phyloP scores from a whole-genome alignment of 2,888 invertebrate species.

The Cabera pusaria region DNA sequence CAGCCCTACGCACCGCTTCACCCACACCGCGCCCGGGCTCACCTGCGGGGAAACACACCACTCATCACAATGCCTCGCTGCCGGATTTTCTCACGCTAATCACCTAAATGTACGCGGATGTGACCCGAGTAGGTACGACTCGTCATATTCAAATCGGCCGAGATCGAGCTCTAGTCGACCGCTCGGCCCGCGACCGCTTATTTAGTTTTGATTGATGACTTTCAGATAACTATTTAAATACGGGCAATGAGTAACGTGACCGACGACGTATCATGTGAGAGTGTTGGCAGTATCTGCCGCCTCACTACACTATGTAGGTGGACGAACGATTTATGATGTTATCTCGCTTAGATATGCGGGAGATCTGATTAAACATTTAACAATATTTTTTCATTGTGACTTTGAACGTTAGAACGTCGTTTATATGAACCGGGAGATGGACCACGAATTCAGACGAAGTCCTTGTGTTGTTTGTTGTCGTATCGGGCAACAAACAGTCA shows the following conservation, averaged over 20 bases:
- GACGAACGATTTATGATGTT: constrained; percentile 13
- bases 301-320: constrained; percentile 12
- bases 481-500: constrained; percentile 22
- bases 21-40: constrained; percentile 70
- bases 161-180: too few species aligned
- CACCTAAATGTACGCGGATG: constrained; percentile 40
- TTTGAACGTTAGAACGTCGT: too few species aligned
- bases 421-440: too few species aligned
- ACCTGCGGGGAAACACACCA: constrained; percentile 52
- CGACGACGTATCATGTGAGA: constrained; percentile 18
- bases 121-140: constrained; percentile 35
- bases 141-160: constrained; percentile 33
- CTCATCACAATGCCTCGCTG: constrained; percentile 36
- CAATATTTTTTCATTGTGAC: too few species aligned
- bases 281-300: constrained; percentile 13
- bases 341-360: constrained; percentile 13
- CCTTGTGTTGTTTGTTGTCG: too few species aligned
- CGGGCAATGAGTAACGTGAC: constrained; percentile 13
- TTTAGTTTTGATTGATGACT: constrained; percentile 9
- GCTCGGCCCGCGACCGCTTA: too few species aligned
- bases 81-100: constrained; percentile 64
- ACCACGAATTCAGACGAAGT: too few species aligned
- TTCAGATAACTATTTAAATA: constrained; percentile 11
- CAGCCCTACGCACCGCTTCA: constrained; percentile 71
- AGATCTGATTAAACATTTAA: too few species aligned